Base-by-base conservation (phyloP, 2,888 invertebrate genomes). In the Asteroscopus sphinx region DNA sequence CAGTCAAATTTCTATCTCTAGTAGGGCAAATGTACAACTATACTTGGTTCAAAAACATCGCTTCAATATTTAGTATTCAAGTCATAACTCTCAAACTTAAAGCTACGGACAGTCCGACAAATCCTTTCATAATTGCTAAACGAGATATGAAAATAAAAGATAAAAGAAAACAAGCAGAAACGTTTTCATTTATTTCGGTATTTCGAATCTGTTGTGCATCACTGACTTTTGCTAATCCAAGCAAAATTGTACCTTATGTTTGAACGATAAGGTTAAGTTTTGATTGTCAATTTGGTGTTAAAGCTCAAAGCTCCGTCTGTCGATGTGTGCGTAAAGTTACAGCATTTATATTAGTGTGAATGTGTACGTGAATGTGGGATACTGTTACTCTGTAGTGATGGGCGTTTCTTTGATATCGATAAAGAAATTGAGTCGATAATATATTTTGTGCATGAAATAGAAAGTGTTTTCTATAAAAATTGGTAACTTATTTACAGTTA, bases 241-340 rank as follows among this genome's bases (percentile, higher is more conserved):
- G n/a, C 8, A 1, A 75, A 60, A 52, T 42, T 51, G 8, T 28
- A 63, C 64, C 55, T 45, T 73, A 65, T 6, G 0, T 0, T 6
- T 0, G 0, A 12, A 0, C 0, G 0, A 0, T 0, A 68, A 81
- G 30, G 57, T 69, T 25, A 1, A 41, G 28, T 58, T 52, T 65
- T 4, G 3, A 21, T 25, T 56, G 48, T 0, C 4, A 21, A 26
- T 28, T 25, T 26, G 3, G 30, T 25, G 8, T 35, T 52, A 67
- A 82, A 83, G 81, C 81, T 83, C 73, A 64, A 81, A 82, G 82
- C 80, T 82, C 53, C 0, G 6, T 42, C n/a, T 55, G 28, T 40
- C 2, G 4, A 5, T 62, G 77, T 73, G 76, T 79, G 80, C 13
- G 76, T 79, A 54, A 56, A 63, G 64, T 67, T 60, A 64, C 57